Conservation (phyloP, 1,140 invertebrate genomes). For the Lethocerus indicus region DNA sequence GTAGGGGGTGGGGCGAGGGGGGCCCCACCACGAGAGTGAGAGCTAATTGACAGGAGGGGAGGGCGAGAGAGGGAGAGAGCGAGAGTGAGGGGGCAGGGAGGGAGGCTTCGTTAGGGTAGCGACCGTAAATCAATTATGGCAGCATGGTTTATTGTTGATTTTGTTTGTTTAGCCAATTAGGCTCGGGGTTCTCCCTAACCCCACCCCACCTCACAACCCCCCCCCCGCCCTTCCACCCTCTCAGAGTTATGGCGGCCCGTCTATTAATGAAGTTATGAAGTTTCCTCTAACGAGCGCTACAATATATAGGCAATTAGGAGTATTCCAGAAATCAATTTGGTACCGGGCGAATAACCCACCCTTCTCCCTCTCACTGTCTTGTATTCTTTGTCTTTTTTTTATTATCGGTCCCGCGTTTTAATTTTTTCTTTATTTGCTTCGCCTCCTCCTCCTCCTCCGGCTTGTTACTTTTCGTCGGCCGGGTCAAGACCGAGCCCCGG, state of each 20-base stretch:
- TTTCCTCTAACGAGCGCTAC: conserved; percentile 13
- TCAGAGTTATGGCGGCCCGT: conserved; percentile 4
- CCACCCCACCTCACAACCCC: not conserved
- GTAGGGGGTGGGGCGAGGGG: too few relatives aligned
- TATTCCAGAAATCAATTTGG: conserved; percentile 12
- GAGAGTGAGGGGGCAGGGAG: not conserved
- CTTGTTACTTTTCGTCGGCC: too few relatives aligned
- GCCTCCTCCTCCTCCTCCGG: too few relatives aligned
- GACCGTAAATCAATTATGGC: conserved; percentile 15
- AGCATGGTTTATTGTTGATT: conserved; percentile 13
- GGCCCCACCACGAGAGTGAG: too few relatives aligned
- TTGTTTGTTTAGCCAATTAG: conserved; percentile 16
- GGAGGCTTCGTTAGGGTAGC: not conserved
- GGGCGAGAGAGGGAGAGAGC: too few relatives aligned
- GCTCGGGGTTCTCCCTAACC: not conserved
- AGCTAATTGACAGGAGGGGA: too few relatives aligned
- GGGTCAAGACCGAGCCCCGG: too few relatives aligned
- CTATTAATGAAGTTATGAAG: conserved; percentile 14
- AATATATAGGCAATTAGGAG: conserved; percentile 15
- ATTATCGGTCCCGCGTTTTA: not conserved
- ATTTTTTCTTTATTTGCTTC: too few relatives aligned
- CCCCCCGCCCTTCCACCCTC: too few relatives aligned
- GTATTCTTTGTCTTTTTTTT: not conserved
- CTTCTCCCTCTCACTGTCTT: not conserved
- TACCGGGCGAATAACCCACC: too few relatives aligned